Evolutionary conservation across 2,797 vertebrate species (phyloP), one percentile per base, ranked within the genome.

Genomic region (Syndactyla subalaris): DNA sequence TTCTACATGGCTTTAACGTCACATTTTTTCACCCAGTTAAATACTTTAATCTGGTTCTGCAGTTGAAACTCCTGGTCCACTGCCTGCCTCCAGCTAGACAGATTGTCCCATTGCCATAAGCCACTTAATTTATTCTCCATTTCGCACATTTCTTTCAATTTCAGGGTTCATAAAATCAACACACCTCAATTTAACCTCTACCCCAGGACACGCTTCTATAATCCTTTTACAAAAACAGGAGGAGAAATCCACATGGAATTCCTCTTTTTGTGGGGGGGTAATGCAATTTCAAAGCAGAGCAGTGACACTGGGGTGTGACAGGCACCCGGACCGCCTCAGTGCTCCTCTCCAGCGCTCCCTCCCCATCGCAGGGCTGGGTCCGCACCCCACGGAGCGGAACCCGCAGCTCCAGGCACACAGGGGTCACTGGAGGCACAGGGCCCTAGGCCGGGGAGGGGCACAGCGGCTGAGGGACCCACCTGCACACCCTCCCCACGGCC

Each of bases 351-450:
- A 24, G 51, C 30, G 22, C 66, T 45, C 46, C 39, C n/a, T 34
- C 24, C 43, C 16, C 4, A 3, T 2, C 4, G 7, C 7, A 15
- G 36, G 0, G 48, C 54, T 61, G 10, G 23, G 32, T 51, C 32
- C 43, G 45, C 29, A 1, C 1, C 11, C 3, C 6, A 8, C 2
- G 7, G 52, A n/a, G 2, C 2, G 38, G 21, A 48, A 29, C 4
- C 68, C 45, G 1, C 30, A 10, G 86, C 66, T 7, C 18, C 30
- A 10, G 10, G 55, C 0, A 7, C 0, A 7, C 13, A 3, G 0
- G 43, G 48, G 8, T 30, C 6, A 4, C 34, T 0, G 13, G 10
- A 32, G 59, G 19, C 72, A 46, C n/a, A 0, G 18, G 11, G 34
- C 17, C 21, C 81, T 10, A 22, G 88, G 85, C 88, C 79, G 8